A percentile compares a stretch with the other conserved stretches of the same genome.
Conservation (phyloP, 2,797 vertebrate genomes). For the Serranus cabrilla region DNA sequence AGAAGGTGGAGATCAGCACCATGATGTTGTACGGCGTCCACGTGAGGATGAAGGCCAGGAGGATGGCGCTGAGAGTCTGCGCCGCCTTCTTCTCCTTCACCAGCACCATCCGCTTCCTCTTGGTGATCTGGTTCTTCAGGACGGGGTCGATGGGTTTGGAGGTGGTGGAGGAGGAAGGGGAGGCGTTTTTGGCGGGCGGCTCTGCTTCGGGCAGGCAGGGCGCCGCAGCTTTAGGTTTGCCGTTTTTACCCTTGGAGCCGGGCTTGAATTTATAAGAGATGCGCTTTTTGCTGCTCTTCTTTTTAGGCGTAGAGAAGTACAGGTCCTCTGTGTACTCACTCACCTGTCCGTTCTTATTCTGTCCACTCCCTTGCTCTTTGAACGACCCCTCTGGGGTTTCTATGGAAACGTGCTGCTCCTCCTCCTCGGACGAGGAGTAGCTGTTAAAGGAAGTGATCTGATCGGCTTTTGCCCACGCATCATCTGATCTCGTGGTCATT, state of each 20-base stretch:
- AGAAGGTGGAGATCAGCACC: conserved; percentile 98
- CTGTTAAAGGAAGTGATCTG: conserved; percentile 93
- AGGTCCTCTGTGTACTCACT: conserved; percentile 85
- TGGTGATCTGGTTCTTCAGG: conserved; percentile 95
- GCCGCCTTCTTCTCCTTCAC: conserved; percentile 98
- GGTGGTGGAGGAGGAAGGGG: conserved; percentile 86
- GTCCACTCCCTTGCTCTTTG: conserved; percentile 81
- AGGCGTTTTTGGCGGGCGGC: conserved; percentile 79
- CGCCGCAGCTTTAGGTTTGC: conserved; percentile 80
- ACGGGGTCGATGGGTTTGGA: conserved; percentile 90
- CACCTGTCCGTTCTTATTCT: conserved; percentile 81
- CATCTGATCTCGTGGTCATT: conserved; percentile 84
- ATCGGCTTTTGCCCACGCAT: conserved; percentile 90
- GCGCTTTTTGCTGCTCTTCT: conserved; percentile 91
- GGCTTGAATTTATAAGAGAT: conserved; percentile 93
- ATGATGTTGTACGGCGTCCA: conserved; percentile 99
- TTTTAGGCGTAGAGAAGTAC: conserved; percentile 88
- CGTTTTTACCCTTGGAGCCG: conserved; percentile 86
- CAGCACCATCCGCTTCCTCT: conserved; percentile 97
- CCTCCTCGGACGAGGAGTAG: conserved; percentile 93
- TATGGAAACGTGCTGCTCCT: conserved; percentile 87
- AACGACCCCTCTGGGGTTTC: conserved; percentile 90
- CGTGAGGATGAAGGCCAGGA: conserved; percentile 97
- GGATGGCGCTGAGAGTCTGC: conserved; percentile 97
- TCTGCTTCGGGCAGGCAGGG: conserved; percentile 84